Evolutionary conservation across 2,888 invertebrate genomes (phyloP), one percentile per base, ranked within the genome.

Genomic region (Gortyna flavago): DNA sequence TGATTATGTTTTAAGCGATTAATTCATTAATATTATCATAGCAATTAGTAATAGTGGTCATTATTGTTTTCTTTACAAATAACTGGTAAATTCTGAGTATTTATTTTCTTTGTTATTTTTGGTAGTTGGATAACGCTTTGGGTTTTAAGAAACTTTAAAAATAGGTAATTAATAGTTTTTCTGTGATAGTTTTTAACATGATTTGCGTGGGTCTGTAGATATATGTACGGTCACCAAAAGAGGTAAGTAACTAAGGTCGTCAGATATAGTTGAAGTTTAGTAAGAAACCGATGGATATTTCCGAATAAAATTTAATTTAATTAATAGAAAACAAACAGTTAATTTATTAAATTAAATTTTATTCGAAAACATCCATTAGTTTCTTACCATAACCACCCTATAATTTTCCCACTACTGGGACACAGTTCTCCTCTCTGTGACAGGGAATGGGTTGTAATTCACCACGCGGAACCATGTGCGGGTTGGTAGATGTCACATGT

Each of bases 1-100:
- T 57, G 54, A 57, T 48, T 25, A 7, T 5, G 25, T 75, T 62
- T 74, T 75, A 75, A 76, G 35, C n/a, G 41, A 54, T 54, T 13
- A 21, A 16, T 44, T 48, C 11, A 75, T 48, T 57, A 76, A 18
- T n/a, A 9, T 59, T 59, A 59, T 66, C 44, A 57, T 35, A 59
- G 13, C 25, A 57, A 59, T 77, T 38, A 48, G 6, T n/a, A n/a
- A 6, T 6, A 41, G 38, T 29, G 41, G 18, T 41, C 8, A 4
- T 67, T 18, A 38, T 29, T 48, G 13, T 1, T 29, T 38, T 48
- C 48, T 66, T 66, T 38, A 29, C 21, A 41, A 75, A 16, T 32
- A 25, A 38, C 13, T 18, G 5, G 29, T 38, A 21, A 32, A 41
- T 73, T 72, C 29, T 61, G 18, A 73, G 38, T 32, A 32, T 51